Evolutionary conservation across 2,888 invertebrate species (phyloP).

Genomic region (Luffia ferchaultella): DNA sequence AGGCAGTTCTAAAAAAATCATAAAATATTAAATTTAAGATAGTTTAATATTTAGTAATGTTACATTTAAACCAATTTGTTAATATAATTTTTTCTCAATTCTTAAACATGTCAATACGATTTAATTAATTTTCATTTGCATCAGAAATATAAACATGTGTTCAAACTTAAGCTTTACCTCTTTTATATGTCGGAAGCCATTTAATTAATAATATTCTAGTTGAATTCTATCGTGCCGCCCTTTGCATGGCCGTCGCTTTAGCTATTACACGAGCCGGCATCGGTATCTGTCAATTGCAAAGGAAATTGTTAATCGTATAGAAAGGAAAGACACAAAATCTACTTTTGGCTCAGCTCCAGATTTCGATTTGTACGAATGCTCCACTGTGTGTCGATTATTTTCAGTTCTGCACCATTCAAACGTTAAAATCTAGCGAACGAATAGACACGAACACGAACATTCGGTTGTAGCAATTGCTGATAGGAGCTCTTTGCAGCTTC

Average conservation of each 20-base stretch:
- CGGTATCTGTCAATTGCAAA: conserved; percentile 16
- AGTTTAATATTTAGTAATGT: no score
- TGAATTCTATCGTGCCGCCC: background rate
- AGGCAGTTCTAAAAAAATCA: no score
- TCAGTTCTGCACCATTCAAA: conserved; percentile 42
- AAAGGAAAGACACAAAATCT: conserved; percentile 32
- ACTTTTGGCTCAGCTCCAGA: conserved; percentile 49
- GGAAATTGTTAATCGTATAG: conserved; percentile 54
- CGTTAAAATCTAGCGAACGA: conserved; percentile 27
- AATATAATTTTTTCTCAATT: no score
- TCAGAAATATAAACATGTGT: background rate
- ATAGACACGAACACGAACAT: conserved; percentile 44
- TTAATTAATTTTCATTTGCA: background rate
- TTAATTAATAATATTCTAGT: background rate
- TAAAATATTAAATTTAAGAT: no score
- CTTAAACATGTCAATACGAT: background rate
- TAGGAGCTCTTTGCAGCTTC: background rate
- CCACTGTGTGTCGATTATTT: conserved; percentile 46
- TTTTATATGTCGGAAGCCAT: background rate
- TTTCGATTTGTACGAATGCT: conserved; percentile 31
- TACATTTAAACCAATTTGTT: no score
- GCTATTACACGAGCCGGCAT: background rate
- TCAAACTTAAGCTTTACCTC: background rate
- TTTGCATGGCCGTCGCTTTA: background rate
- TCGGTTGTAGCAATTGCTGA: background rate